Evolutionary conservation across 2,797 vertebrate genomes (phyloP).

Genomic region (Chelon labrosus): DNA sequence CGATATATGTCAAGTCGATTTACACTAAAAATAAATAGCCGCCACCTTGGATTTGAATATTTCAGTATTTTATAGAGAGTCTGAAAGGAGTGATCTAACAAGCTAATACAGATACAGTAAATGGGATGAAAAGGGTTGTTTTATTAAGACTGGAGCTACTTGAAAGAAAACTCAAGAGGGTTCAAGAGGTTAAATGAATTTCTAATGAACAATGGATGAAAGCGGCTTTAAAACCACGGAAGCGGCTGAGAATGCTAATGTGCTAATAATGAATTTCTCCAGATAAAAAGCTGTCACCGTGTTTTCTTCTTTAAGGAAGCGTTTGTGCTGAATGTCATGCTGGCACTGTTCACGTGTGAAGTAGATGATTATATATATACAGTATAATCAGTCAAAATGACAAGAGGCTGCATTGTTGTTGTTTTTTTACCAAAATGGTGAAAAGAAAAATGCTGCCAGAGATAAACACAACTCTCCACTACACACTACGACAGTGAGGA

Average conservation of each 20-base stretch:
- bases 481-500: no score
- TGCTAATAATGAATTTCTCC: background rate
- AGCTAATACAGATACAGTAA: no score
- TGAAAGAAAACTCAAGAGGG: conserved; percentile 1
- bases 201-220: conserved; percentile 17
- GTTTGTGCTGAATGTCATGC: no score
- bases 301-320: background rate
- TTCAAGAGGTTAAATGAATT: conserved; percentile 40
- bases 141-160: no score
- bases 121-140: no score
- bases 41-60: no score
- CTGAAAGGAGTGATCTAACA: no score
- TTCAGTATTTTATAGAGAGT: no score
- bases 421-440: background rate
- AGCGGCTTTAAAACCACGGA: conserved; percentile 21
- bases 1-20: no score
- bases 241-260: background rate
- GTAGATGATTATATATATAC: background rate
- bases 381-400: conserved; percentile 7
- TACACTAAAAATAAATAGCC: no score
- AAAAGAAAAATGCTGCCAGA: background rate
- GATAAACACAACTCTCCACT: background rate
- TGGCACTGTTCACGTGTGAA: background rate
- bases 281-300: background rate
- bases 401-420: background rate